Evolutionary conservation across 2,888 invertebrate genomes (phyloP), one percentile per base, ranked within the genome.

Genomic region (Aleiodes alternator): DNA sequence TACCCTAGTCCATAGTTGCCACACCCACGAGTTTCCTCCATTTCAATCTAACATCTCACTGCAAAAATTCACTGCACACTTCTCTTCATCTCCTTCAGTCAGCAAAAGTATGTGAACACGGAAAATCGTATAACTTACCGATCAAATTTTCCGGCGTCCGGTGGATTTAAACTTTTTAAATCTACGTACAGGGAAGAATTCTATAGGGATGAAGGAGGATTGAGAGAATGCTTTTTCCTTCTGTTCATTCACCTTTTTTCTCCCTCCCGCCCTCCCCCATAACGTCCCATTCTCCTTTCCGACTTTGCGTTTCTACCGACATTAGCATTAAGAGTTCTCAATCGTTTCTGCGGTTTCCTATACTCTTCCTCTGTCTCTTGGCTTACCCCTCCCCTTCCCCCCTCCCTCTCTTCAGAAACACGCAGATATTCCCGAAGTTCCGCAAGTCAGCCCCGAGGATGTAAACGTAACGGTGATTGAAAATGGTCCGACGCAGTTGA

Each of bases 401-500:
- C 23, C 23, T 31, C 14, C 55, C 51, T 31, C n/a, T 51, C 12
- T 66, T 50, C 34, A 38, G 43, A 16, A 43, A 7, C 48, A 0
- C 64, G 48, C n/a, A 23, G 48, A 64, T 48, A 14, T 14, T 14
- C 4, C 14, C 11, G n/a, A 73, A 73, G 68, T 73, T 73, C 68
- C 68, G 23, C 68, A 14, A 14, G 29, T 38, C 43, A 57, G 50
- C 31, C 50, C 48, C 56, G 14, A 66, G 55, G 74, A 75, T 48
- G 64, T 64, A 43, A 70, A 59, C 50, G 64, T 64, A 66, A 56
- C 55, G 56, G 53, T 66, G 66, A 75, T 75, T 75, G 66, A 71
- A 64, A 71, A 57, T 75, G 66, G 71, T 51, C 71, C 66, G 68
- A 57, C 57, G 61, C 72, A 69, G 76, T 69, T 73, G 75, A 78